Base-by-base conservation (phyloP, 2,113 vertebrate genomes). In the Chloropsis hardwickii region DNA sequence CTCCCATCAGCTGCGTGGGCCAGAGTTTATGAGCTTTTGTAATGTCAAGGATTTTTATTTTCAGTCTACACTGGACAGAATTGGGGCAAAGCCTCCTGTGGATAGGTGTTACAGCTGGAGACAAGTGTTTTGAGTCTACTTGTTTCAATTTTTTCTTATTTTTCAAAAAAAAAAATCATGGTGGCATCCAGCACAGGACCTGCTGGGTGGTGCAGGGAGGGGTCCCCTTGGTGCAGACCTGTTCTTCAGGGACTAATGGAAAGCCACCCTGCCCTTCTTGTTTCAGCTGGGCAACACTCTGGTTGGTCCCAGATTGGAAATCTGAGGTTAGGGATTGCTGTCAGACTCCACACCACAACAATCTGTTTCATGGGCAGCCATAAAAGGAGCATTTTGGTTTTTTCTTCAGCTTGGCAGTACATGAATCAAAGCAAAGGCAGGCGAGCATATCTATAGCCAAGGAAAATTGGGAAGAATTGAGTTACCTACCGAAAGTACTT, bases 401-500 rank as follows among this genome's bases (percentile, higher is more conserved):
- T 70, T 64, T 33, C 40, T 54, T 17, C 44, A 33, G 39, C 6
- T 1, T 71, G 90, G 90, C 85, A 86, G 54, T 44, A 72, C 39
- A 45, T 76, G 50, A 90, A 90, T 91, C 62, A 69, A 76, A 80
- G 71, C 20, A 66, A 54, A 86, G 29, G 44, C 58, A 73, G 54
- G 48, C 5, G 0, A 90, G 58, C 9, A 28, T 20, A 77, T 61
- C 29, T 50, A 29, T 17, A 44, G 91, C 92, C 95, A 96, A 95
- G 72, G 54, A 96, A 94, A 93, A 92, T 64, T 42, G 33, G 54
- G 72, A 86, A 66, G 62, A 83, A 42, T 85, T 39, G 79, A 94
- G 39, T 87, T 73, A 77, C 86, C 50, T 54, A 86, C 80, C 42
- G 44, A 14, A 72, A 96, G 80, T 57, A 19, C 47, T 88, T 83